Evolutionary conservation across 2,888 invertebrate species (phyloP), one percentile per base, ranked within the genome.

Genomic region (Clitarchus hookeri): DNA sequence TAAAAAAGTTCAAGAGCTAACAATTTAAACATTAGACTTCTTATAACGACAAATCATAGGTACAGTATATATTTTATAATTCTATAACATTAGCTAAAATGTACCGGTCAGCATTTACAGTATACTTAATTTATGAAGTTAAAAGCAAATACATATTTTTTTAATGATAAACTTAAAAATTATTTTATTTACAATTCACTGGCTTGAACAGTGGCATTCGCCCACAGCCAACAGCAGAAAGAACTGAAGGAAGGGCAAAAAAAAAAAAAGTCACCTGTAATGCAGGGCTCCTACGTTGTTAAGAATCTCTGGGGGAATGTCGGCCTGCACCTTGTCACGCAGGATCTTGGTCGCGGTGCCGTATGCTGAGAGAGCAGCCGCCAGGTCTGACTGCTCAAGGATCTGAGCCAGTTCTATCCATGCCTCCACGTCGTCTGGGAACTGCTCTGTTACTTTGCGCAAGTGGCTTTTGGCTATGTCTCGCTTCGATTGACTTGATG

Each of bases 331-430:
- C 91, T 97, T 97, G 88, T 98, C 98, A 89, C 96, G 96, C 80
- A 99, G 93, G 87, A 99, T 97, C 90, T 96, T 96, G 88, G 97
- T 98, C 6, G 99, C 99, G 44, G 97, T 98, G 85, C 95, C 97
- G 91, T 99, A 99, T 0, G 98, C 98, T 89, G 95, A 95, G 77
- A 99, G 92, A 0, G 99, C 97, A 84, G 96, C 96, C 92, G 96
- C 92, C 86, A 98, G 93, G 93, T 99, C 99, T 89, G 96, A 96
- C 90, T 98, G 98, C 91, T 99, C 99, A 88, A 99, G 93, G 91
- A 99, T 98, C 93, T 99, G 99, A 0, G 99, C 99, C 88, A 99
- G 92, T 91, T 99, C 99, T 89, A 99, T 99, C 99, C 99, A 99
- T 0, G 99, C 99, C 91, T 99, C 99, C 2, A 99, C 97, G 91